Conservation (phyloP, 2,888 invertebrate species). For the Sepioteuthis lessoniana region DNA sequence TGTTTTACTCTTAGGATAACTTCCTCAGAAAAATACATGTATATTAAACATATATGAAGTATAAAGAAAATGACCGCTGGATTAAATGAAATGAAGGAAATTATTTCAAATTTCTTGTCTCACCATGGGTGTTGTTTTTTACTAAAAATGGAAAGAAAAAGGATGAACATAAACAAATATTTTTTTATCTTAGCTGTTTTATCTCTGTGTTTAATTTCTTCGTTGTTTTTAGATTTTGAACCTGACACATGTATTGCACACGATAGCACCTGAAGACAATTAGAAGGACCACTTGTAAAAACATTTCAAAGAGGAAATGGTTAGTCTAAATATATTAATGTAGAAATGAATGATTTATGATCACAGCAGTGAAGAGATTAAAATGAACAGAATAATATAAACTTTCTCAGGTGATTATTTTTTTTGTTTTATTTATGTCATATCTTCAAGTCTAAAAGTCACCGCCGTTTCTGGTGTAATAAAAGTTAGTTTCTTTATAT, state of each 20-base stretch:
- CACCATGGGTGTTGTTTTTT: too few relatives aligned
- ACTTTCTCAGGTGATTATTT: not conserved
- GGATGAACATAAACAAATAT: too few relatives aligned
- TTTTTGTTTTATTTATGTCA: not conserved
- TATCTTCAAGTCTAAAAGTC: not conserved
- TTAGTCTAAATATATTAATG: not conserved
- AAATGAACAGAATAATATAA: not conserved
- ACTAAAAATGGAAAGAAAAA: too few relatives aligned
- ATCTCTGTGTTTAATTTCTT: too few relatives aligned
- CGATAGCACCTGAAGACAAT: not conserved
- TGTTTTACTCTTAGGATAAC: too few relatives aligned
- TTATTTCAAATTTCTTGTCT: too few relatives aligned
- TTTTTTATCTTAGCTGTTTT: too few relatives aligned
- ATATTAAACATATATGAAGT: too few relatives aligned
- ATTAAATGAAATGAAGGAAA: too few relatives aligned
- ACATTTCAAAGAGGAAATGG: not conserved
- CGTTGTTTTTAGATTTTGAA: not conserved
- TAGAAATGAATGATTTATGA: not conserved
- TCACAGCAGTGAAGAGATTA: not conserved
- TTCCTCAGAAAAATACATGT: too few relatives aligned
- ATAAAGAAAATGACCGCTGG: too few relatives aligned
- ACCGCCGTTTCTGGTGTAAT: not conserved
- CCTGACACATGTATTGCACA: not conserved
- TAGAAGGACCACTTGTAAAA: constrained; percentile 17
- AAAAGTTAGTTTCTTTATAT: not conserved